Conservation (phyloP, 2,888 invertebrate genomes). For the Cybosia mesomella region DNA sequence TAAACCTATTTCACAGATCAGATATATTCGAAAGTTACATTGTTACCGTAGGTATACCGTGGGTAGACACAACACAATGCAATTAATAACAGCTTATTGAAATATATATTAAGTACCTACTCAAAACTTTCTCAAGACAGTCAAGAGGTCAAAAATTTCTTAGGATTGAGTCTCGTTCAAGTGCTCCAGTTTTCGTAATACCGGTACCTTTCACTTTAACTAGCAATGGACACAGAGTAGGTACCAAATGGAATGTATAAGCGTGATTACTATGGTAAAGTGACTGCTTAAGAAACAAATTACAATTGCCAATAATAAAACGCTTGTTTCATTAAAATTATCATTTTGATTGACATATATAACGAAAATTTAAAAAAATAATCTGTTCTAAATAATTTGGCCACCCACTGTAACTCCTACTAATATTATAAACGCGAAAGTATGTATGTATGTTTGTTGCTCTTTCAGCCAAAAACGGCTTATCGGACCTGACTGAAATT, state of each 20-base stretch:
- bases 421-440: too few species aligned
- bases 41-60: too few species aligned
- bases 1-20: too few species aligned
- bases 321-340: background rate
- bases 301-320: background rate
- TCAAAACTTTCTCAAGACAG: background rate
- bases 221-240: background rate
- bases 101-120: background rate
- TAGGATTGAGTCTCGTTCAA: conserved; percentile 11
- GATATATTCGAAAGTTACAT: too few species aligned
- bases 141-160: background rate
- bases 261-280: background rate
- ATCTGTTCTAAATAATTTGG: background rate
- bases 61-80: too few species aligned
- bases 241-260: conserved; percentile 9
- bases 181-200: conserved; percentile 33
- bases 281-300: background rate
- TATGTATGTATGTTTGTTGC: too few species aligned
- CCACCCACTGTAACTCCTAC: too few species aligned
- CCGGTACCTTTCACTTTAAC: conserved; percentile 41
- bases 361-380: too few species aligned
- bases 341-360: too few species aligned
- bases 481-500: too few species aligned
- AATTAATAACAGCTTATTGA: background rate
- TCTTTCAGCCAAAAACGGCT: too few species aligned